phyloP scores from a whole-genome alignment of 2,797 vertebrate species.

The Pelochelys cantorii region DNA sequence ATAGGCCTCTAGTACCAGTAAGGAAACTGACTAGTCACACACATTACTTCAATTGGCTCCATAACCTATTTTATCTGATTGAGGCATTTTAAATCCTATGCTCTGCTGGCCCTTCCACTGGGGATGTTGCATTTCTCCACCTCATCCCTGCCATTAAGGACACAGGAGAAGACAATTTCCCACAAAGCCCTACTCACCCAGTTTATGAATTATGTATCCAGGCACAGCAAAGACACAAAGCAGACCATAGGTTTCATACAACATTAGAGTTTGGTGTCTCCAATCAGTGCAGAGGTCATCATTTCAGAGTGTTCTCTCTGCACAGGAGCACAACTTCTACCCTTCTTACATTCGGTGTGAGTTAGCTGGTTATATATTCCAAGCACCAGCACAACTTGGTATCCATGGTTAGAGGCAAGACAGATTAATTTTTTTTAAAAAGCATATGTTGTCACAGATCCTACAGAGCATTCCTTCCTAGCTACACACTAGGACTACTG shows the following conservation, averaged over 20 bases:
- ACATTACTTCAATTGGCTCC: neutral
- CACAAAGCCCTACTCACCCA: neutral
- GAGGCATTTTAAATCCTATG: constrained; percentile 4
- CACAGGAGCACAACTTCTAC: constrained; percentile 65
- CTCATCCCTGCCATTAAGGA: constrained; percentile 8
- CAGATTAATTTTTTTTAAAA: constrained; percentile 27
- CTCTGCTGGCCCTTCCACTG: neutral
- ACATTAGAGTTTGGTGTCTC: constrained; percentile 23
- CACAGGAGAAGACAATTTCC: constrained; percentile 18
- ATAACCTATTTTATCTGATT: neutral
- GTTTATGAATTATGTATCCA: neutral
- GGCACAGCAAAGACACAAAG: constrained; percentile 31
- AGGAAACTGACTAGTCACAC: fast-evolving
- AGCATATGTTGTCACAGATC: neutral
- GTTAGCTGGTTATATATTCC: constrained; percentile 44
- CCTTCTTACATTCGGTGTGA: constrained; percentile 48
- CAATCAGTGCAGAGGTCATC: constrained; percentile 20
- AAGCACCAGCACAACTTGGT: constrained; percentile 29
- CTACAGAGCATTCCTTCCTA: too few relatives aligned
- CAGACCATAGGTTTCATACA: neutral
- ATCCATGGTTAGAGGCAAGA: constrained; percentile 33
- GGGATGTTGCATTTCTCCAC: constrained; percentile 7
- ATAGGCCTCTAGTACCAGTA: neutral
- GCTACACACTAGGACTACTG: too few relatives aligned
- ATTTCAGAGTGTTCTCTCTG: constrained; percentile 56